Percentiles rank a stretch among this genome's conserved stretches.
Conservation (phyloP, 2,113 vertebrate species). For the Coturnix japonica region DNA sequence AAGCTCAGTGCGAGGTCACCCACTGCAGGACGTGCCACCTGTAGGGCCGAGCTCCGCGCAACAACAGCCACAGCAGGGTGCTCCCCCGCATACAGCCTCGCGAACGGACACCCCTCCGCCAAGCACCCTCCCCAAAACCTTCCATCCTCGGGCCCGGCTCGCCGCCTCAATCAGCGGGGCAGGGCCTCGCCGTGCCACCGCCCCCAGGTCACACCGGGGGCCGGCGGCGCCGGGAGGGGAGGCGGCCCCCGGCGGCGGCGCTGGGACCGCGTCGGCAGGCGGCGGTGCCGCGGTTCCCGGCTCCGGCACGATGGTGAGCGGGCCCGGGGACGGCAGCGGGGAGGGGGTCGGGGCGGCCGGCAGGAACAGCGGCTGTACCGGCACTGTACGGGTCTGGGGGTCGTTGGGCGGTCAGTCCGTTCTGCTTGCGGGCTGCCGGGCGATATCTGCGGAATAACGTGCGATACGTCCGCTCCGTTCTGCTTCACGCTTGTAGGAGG, state of each 20-base stretch:
- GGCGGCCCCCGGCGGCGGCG: not conserved
- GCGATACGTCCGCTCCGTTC: accelerated
- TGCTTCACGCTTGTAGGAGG: accelerated
- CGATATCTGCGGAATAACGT: accelerated
- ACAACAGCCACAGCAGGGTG: accelerated
- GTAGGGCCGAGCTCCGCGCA: not conserved
- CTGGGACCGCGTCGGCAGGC: not conserved
- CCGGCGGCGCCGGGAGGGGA: not conserved
- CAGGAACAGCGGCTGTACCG: too few relatives aligned
- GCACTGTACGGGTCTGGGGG: too few relatives aligned
- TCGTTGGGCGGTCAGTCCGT: too few relatives aligned
- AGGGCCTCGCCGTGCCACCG: not conserved
- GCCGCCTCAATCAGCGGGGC: not conserved
- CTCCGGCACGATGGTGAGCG: not conserved
- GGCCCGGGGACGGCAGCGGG: not conserved
- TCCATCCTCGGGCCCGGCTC: too few relatives aligned
- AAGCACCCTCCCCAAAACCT: not conserved
- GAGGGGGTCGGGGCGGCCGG: not conserved
- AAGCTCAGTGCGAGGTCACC: too few relatives aligned
- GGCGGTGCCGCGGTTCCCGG: not conserved
- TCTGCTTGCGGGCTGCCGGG: too few relatives aligned
- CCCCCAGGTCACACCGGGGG: not conserved
- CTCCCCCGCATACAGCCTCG: not conserved
- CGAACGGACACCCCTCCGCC: not conserved
- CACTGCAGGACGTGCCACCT: not conserved